Conservation (phyloP, 2,888 invertebrate species). For the Caradrina kadenii region DNA sequence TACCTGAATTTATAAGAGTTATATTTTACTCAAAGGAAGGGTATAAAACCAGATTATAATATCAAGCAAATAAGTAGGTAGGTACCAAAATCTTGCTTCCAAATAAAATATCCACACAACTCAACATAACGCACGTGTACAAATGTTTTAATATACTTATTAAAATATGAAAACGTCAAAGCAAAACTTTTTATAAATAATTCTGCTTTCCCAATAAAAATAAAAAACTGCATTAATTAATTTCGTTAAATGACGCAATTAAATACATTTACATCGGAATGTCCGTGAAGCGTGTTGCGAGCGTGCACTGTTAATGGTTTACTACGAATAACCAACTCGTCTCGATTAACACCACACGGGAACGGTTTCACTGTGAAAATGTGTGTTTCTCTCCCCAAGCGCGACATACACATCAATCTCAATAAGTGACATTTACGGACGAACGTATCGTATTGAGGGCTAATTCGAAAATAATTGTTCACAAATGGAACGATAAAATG, state of each 20-base stretch:
- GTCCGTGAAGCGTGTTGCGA: conserved; percentile 42
- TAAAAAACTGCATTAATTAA: conserved; percentile 42
- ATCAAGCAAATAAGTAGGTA: too few relatives aligned
- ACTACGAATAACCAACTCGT: conserved; percentile 57
- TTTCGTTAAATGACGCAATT: conserved; percentile 58
- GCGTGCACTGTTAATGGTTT: conserved; percentile 50
- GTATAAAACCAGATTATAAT: too few relatives aligned
- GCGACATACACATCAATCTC: conserved; percentile 62
- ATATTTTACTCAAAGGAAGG: conserved; percentile 2
- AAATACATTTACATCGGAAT: conserved; percentile 65
- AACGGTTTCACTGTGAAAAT: conserved; percentile 43
- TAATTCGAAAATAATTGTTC: conserved; percentile 66
- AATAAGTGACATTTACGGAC: conserved; percentile 55
- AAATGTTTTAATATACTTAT: conserved; percentile 24
- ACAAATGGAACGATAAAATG: conserved; percentile 59
- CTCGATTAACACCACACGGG: conserved; percentile 40
- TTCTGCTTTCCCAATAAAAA: conserved; percentile 12
- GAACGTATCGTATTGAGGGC: conserved; percentile 43
- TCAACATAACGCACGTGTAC: background rate
- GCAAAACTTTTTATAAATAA: conserved; percentile 18
- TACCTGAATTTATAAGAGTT: background rate
- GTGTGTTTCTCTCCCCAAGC: conserved; percentile 47
- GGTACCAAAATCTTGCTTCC: too few relatives aligned
- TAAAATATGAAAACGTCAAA: conserved; percentile 20
- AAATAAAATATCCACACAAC: background rate